These are phyloP conservation scores for Eolophus roseicapilla DNA, from an alignment of 2,113 vertebrate genomes.

Conservation along the genomic window DNA sequence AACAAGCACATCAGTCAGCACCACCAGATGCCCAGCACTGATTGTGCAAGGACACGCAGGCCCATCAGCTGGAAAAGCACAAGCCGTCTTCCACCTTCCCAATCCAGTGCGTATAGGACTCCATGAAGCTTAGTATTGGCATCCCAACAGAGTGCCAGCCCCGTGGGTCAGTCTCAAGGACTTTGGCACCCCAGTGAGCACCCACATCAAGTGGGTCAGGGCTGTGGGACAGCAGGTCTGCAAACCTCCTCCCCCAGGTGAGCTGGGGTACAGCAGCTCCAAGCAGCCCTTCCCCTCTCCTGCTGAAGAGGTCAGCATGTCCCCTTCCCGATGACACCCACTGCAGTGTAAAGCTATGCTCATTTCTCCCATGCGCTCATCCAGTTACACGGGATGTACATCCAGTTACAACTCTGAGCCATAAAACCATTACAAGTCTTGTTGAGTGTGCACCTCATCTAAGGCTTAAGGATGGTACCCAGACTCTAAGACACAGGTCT, in stretches of 20 bases:
- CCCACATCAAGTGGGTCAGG: not conserved
- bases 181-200: not conserved
- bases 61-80: not conserved
- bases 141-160: not conserved
- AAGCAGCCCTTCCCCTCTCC: not conserved
- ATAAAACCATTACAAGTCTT: not conserved
- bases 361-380: not conserved
- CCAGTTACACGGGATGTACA: not conserved
- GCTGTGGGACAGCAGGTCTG: not conserved
- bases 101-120: fast-evolving
- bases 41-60: no score
- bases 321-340: not conserved
- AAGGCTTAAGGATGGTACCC: no score
- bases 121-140: not conserved
- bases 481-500: no score
- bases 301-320: not conserved
- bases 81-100: not conserved
- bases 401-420: not conserved
- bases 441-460: fast-evolving
- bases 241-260: not conserved
- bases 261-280: not conserved
- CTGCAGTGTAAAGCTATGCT: not conserved
- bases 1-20: not conserved
- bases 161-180: not conserved
- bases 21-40: no score